These are phyloP conservation scores for Encarsia formosa DNA, from an alignment of 2,888 invertebrate species.

Conservation along the genomic window DNA sequence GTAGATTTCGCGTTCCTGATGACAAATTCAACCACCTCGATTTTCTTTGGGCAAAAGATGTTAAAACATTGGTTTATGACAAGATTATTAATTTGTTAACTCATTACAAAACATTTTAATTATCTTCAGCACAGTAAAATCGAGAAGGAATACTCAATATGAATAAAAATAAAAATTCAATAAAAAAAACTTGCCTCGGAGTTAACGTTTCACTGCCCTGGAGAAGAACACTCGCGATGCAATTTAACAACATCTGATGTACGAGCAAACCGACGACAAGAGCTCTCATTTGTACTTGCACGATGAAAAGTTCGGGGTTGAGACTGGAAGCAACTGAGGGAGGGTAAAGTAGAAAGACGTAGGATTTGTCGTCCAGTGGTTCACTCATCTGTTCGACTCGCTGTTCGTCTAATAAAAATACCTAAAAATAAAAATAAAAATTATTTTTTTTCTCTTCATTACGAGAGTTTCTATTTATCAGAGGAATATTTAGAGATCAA, in stretches of 20 bases:
- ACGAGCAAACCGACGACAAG: conserved; percentile 85
- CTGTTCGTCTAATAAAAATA: conserved; percentile 61
- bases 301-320: conserved; percentile 73
- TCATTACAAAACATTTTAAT: conserved; percentile 8
- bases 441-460: background rate
- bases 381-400: conserved; percentile 42
- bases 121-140: too few relatives aligned
- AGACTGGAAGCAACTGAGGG: conserved; percentile 66
- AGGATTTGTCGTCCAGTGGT: conserved; percentile 75
- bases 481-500: too few relatives aligned
- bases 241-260: conserved; percentile 88
- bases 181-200: conserved; percentile 55
- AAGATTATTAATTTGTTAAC: conserved; percentile 28
- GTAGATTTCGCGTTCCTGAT: conserved; percentile 52
- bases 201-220: conserved; percentile 67
- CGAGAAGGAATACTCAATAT: too few relatives aligned
- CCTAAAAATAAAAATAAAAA: conserved; percentile 45
- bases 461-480: background rate
- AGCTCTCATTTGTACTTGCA: conserved; percentile 82
- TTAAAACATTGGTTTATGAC: conserved; percentile 54
- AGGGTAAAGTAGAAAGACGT: conserved; percentile 82
- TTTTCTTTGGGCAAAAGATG: conserved; percentile 60
- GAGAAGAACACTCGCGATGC: conserved; percentile 80
- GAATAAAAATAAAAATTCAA: too few relatives aligned
- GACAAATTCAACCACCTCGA: conserved; percentile 63